Percentiles rank a stretch among this genome's conserved stretches.
Conservation (phyloP, 2,888 invertebrate species). For the Xylota sylvarum region DNA sequence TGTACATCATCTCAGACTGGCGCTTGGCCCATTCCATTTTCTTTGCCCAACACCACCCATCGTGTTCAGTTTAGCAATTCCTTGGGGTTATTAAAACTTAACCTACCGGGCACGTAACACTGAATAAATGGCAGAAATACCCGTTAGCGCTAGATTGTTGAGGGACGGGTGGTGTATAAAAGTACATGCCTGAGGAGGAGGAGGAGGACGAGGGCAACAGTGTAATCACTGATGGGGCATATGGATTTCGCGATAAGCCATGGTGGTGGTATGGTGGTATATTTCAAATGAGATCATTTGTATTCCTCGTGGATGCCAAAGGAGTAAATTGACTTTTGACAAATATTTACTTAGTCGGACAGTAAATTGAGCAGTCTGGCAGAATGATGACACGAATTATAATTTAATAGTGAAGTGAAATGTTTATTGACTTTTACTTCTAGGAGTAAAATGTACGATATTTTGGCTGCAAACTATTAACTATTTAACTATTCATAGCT, state of each 20-base stretch:
- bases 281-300: constrained; percentile 43
- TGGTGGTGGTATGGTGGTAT: not conserved
- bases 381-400: constrained; percentile 30
- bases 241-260: constrained; percentile 35
- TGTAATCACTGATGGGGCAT: constrained; percentile 31
- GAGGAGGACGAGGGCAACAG: too few relatives aligned
- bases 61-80: constrained; percentile 57
- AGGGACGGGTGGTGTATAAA: not conserved
- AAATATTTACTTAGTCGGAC: constrained; percentile 45
- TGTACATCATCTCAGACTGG: constrained; percentile 33
- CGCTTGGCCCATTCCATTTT: not conserved
- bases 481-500: too few relatives aligned
- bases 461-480: too few relatives aligned
- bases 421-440: not conserved
- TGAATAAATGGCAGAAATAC: constrained; percentile 54
- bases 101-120: constrained; percentile 58
- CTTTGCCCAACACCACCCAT: constrained; percentile 12
- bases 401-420: constrained; percentile 21
- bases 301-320: constrained; percentile 27
- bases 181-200: constrained; percentile 14
- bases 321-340: constrained; percentile 54
- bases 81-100: constrained; percentile 66
- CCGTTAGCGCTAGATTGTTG: constrained; percentile 13
- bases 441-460: not conserved
- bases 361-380: constrained; percentile 34